Evolutionary conservation across 2,888 invertebrate species (phyloP).

Genomic region (Piscicola geometra): DNA sequence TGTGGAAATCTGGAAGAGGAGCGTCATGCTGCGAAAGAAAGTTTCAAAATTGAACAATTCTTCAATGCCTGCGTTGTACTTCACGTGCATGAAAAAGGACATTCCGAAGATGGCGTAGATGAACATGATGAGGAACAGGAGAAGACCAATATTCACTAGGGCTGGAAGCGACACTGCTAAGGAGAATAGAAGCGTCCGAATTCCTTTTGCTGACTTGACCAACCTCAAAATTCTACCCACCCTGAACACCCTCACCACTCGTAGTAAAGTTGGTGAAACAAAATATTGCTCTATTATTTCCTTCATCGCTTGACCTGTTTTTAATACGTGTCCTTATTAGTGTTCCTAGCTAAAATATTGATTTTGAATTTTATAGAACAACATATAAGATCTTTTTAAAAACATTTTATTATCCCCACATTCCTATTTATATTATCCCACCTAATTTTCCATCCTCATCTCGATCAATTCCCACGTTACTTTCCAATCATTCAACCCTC

Average conservation of each 20-base stretch:
- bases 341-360: background rate
- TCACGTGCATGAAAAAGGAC: slow-evolving; percentile 98
- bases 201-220: slow-evolving; percentile 97
- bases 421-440: no score
- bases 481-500: no score
- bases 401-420: no score
- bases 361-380: background rate
- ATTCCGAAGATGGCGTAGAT: slow-evolving; percentile 99
- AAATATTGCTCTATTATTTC: slow-evolving; percentile 95
- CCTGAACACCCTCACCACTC: slow-evolving; percentile 96
- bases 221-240: slow-evolving; percentile 93
- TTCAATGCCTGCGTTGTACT: slow-evolving; percentile 86
- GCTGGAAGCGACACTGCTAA: slow-evolving; percentile 97
- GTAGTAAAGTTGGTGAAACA: slow-evolving; percentile 91
- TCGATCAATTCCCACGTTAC: no score
- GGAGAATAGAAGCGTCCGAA: slow-evolving; percentile 91
- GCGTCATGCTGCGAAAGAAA: slow-evolving; percentile 94
- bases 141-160: slow-evolving; percentile 94
- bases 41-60: slow-evolving; percentile 96
- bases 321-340: slow-evolving; percentile 33
- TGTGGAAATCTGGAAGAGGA: slow-evolving; percentile 77
- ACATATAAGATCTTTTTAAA: no score
- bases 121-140: slow-evolving; percentile 97
- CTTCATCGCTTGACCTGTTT: slow-evolving; percentile 88
- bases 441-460: no score